A percentile compares a stretch with the other conserved stretches of the same genome.
Evolutionary conservation across 2,113 vertebrate genomes (phyloP).

Genomic region (Columbina picui): DNA sequence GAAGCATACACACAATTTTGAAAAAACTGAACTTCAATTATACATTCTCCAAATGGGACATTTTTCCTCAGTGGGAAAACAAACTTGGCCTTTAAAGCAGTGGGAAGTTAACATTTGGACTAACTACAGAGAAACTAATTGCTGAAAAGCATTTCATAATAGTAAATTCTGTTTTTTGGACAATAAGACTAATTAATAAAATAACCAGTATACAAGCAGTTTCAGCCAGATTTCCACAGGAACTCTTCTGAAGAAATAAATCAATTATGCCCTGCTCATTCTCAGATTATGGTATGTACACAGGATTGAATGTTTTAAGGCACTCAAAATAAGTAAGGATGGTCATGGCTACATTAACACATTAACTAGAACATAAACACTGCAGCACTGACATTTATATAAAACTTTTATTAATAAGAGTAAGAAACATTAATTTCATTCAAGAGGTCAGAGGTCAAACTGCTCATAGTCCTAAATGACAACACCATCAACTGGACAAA

Average conservation of each 20-base stretch:
- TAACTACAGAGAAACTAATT: background rate
- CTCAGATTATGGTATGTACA: background rate
- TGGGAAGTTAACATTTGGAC: background rate
- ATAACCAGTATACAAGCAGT: background rate
- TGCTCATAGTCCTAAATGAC: background rate
- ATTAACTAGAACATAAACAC: slow-evolving; percentile 19
- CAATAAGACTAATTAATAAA: background rate
- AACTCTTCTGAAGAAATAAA: background rate
- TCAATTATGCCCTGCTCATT: background rate
- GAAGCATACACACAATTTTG: background rate
- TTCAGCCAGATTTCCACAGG: background rate
- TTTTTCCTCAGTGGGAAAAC: background rate
- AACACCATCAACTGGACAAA: background rate
- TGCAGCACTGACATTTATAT: background rate
- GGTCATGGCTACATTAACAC: background rate
- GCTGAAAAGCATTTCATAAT: background rate
- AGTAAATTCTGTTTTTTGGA: background rate
- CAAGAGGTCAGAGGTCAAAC: background rate
- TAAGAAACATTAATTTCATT: slow-evolving; percentile 27
- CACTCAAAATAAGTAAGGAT: background rate
- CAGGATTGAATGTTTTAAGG: background rate
- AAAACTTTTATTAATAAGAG: slow-evolving; percentile 42
- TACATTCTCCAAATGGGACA: background rate
- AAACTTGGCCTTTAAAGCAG: background rate
- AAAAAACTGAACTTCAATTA: background rate